phyloP scores from a whole-genome alignment of 1,140 invertebrate species.

The Macrocentrus cingulum region DNA sequence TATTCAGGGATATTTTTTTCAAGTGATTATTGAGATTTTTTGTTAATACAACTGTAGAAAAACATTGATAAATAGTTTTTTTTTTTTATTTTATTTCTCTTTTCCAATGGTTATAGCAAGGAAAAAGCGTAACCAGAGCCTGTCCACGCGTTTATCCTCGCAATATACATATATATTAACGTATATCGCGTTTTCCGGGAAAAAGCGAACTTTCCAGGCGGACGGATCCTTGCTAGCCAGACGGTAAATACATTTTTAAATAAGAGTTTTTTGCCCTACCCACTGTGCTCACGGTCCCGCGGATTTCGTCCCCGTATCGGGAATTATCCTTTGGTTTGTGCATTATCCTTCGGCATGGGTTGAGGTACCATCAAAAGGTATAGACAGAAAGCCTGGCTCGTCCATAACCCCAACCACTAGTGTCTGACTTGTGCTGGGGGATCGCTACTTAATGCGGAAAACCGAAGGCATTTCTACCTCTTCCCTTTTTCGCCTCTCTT shows the following conservation, averaged over 20 bases:
- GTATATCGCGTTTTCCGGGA: conserved; percentile 1
- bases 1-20: too few relatives aligned
- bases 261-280: conserved; percentile 41
- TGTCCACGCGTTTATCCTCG: background rate
- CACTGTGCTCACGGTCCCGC: conserved; percentile 32
- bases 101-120: too few relatives aligned
- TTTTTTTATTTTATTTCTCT: too few relatives aligned
- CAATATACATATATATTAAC: conserved; percentile 3
- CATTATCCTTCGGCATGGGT: conserved; percentile 49
- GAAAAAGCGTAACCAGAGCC: too few relatives aligned
- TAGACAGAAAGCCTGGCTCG: conserved; percentile 32
- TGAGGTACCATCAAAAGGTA: conserved; percentile 51
- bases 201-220: conserved; percentile 44
- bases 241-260: conserved; percentile 60
- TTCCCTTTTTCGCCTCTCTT: background rate
- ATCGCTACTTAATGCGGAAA: conserved; percentile 44
- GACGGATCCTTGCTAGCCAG: conserved; percentile 46
- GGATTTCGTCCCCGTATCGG: conserved; percentile 54
- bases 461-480: conserved; percentile 31
- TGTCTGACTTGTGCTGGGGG: conserved; percentile 43
- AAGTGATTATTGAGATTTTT: too few relatives aligned
- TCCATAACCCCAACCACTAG: conserved; percentile 38
- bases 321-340: conserved; percentile 58
- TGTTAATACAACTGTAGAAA: too few relatives aligned
- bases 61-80: too few relatives aligned